phyloP scores from a whole-genome alignment of 2,888 invertebrate species.

The Maniola hyperantus region DNA sequence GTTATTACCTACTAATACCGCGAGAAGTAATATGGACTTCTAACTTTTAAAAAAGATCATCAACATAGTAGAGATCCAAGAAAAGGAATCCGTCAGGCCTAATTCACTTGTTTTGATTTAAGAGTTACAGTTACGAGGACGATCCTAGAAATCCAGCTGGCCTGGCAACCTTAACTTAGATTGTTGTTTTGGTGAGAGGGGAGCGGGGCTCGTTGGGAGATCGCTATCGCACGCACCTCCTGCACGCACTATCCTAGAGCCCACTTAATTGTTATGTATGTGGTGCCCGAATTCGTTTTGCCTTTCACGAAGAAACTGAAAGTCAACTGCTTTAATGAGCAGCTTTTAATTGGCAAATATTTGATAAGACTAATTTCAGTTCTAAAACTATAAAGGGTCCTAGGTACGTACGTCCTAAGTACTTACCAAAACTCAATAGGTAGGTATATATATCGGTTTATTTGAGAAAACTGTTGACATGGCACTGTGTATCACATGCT shows the following conservation, averaged over 20 bases:
- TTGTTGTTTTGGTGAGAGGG: conserved; percentile 72
- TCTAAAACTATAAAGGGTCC: background rate
- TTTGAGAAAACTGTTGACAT: too few species aligned
- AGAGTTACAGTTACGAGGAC: conserved; percentile 7
- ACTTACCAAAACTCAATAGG: background rate
- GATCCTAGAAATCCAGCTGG: background rate
- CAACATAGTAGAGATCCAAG: background rate
- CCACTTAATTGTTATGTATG: conserved; percentile 78
- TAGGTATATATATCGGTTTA: too few species aligned
- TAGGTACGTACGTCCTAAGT: too few species aligned
- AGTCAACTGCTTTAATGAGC: conserved; percentile 23
- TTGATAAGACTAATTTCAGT: background rate
- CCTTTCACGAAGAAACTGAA: conserved; percentile 32
- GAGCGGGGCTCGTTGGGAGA: conserved; percentile 62
- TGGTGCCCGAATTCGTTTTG: conserved; percentile 41
- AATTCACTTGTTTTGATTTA: background rate
- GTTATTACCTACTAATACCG: too few species aligned
- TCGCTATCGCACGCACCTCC: conserved; percentile 82
- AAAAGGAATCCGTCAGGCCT: background rate
- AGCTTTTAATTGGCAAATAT: conserved; percentile 21
- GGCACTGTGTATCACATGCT: too few species aligned
- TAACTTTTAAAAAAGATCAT: background rate
- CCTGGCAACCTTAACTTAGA: conserved; percentile 50
- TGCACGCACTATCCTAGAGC: conserved; percentile 81
- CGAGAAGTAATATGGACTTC: too few species aligned